These are phyloP conservation scores for Antechinus stuartii DNA, from an alignment of 2,113 vertebrate species.

Conservation along the genomic window DNA sequence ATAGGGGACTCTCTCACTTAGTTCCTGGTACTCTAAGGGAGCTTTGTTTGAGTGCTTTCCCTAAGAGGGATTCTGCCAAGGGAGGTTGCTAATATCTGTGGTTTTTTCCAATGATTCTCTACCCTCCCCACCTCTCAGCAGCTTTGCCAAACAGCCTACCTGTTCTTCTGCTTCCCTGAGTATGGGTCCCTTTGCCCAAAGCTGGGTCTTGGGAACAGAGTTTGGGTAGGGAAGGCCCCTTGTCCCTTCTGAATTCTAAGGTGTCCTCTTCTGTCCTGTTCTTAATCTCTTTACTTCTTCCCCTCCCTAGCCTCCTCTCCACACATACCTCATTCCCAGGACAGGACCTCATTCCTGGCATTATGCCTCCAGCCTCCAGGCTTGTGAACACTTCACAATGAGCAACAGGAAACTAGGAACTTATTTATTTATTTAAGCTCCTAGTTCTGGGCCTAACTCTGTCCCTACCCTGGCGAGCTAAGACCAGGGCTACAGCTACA, in stretches of 20 bases:
- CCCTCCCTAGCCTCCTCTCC: too few species aligned
- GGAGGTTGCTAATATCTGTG: background rate
- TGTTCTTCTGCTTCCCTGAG: background rate
- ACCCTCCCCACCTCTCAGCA: background rate
- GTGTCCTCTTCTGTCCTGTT: background rate
- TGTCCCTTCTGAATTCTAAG: background rate
- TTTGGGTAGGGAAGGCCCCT: background rate
- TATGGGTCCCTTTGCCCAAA: background rate
- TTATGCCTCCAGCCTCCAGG: background rate
- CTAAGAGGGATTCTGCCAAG: background rate
- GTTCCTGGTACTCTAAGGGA: background rate
- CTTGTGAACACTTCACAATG: background rate
- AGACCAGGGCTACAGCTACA: background rate
- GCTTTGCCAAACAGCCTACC: background rate
- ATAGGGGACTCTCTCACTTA: background rate
- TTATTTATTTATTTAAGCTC: background rate
- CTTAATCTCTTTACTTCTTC: background rate
- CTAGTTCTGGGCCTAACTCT: background rate
- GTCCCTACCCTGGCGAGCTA: background rate
- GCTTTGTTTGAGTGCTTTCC: background rate
- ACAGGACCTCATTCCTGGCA: background rate
- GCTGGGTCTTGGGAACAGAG: background rate
- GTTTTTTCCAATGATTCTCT: background rate
- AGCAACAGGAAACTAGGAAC: background rate
- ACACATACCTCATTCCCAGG: background rate